These are phyloP conservation scores for Drosophila santomea DNA, from an alignment of 1,140 invertebrate genomes.

Conservation along the genomic window DNA sequence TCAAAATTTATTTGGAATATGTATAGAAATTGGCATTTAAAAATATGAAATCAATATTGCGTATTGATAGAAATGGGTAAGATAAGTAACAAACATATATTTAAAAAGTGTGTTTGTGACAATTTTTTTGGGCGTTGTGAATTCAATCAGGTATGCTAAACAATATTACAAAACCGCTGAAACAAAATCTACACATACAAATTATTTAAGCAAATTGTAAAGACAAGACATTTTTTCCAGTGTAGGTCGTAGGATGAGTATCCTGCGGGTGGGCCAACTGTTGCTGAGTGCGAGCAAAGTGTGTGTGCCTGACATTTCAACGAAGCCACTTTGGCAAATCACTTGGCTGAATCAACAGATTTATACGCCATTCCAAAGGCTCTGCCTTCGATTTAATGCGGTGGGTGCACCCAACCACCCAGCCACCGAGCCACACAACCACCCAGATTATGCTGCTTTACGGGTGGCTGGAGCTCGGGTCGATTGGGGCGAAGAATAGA, in stretches of 20 bases:
- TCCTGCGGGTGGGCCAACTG: slow-evolving; percentile 57
- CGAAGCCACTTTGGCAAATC: slow-evolving; percentile 83
- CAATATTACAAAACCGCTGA: too few relatives aligned
- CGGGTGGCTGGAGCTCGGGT: slow-evolving; percentile 32
- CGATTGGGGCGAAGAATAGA: slow-evolving; percentile 42
- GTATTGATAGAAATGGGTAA: too few relatives aligned
- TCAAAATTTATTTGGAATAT: too few relatives aligned
- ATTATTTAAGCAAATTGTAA: too few relatives aligned
- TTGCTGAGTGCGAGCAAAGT: slow-evolving; percentile 46
- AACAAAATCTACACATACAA: too few relatives aligned
- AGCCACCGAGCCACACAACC: background rate
- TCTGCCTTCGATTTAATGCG: slow-evolving; percentile 59
- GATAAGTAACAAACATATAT: too few relatives aligned
- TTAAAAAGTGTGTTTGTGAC: too few relatives aligned
- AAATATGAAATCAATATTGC: too few relatives aligned
- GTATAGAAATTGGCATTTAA: too few relatives aligned
- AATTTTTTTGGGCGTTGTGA: too few relatives aligned
- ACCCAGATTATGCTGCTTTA: slow-evolving; percentile 32
- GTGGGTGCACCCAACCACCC: slow-evolving; percentile 5
- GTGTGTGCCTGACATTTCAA: slow-evolving; percentile 78
- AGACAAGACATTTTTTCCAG: background rate
- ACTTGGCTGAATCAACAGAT: slow-evolving; percentile 83
- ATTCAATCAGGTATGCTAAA: too few relatives aligned
- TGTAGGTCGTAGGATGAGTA: background rate
- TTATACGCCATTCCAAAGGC: slow-evolving; percentile 64